Conservation (phyloP, 2,797 vertebrate species). For the Lacerta bilineata region DNA sequence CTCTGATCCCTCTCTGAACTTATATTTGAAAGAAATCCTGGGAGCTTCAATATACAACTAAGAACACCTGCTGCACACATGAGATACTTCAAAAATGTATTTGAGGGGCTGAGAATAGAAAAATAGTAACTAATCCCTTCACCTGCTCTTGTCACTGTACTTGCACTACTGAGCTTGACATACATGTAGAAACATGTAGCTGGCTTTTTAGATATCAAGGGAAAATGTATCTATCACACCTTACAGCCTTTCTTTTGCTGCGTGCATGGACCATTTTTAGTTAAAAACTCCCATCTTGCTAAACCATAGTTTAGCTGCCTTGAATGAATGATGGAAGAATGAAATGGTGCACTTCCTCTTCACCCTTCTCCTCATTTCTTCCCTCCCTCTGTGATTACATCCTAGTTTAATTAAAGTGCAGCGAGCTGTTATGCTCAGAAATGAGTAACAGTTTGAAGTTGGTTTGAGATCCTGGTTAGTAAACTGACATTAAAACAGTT, state of each 20-base stretch:
- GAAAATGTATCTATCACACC: neutral
- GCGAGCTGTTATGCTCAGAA: neutral
- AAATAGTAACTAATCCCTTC: conserved; percentile 3
- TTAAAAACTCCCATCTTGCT: neutral
- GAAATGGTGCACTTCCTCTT: too few species aligned
- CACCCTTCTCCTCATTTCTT: too few species aligned
- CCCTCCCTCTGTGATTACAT: neutral
- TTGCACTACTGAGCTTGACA: neutral
- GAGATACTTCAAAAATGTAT: neutral
- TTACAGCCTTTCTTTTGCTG: neutral
- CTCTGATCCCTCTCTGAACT: conserved; percentile 11
- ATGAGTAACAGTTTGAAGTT: neutral
- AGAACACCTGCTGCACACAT: neutral
- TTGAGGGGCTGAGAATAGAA: neutral
- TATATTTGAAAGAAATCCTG: conserved; percentile 20
- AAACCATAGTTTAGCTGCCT: neutral
- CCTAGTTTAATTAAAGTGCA: neutral
- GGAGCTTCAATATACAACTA: neutral
- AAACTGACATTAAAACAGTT: neutral
- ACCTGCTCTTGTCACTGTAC: neutral
- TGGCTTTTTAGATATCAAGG: rapidly evolving
- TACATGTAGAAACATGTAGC: neutral
- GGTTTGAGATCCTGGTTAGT: neutral
- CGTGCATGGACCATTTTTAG: neutral
- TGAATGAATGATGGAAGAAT: neutral